These are phyloP conservation scores for Spilosoma lubricipeda DNA, from an alignment of 2,888 invertebrate genomes.

Conservation along the genomic window DNA sequence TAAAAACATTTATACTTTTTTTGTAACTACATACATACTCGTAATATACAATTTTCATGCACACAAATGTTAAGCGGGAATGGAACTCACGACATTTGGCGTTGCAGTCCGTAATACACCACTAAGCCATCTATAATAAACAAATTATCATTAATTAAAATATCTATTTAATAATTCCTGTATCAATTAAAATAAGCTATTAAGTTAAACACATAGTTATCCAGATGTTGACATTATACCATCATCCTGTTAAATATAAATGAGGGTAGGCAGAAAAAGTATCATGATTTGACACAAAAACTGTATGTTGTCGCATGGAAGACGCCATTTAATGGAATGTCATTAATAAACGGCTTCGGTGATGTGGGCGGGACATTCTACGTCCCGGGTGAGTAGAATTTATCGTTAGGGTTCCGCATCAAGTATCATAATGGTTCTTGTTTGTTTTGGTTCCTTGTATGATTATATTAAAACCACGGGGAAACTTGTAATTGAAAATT, in stretches of 20 bases:
- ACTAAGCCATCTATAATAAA: too few species aligned
- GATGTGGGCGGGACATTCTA: slow-evolving; percentile 31
- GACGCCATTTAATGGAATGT: slow-evolving; percentile 42
- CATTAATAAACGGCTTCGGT: slow-evolving; percentile 31
- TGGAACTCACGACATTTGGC: too few species aligned
- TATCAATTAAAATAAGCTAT: neutral
- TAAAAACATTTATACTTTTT: too few species aligned
- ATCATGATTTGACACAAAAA: slow-evolving; percentile 13
- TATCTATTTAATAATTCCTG: neutral
- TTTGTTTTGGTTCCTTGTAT: neutral
- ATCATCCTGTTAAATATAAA: slow-evolving; percentile 16
- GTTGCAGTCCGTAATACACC: too few species aligned
- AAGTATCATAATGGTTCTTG: slow-evolving; percentile 10
- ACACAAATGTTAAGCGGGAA: too few species aligned
- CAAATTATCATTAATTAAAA: neutral
- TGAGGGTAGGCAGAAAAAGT: slow-evolving; percentile 16
- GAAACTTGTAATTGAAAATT: too few species aligned
- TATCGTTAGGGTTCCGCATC: slow-evolving; percentile 37
- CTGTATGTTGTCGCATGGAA: slow-evolving; percentile 20
- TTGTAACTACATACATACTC: too few species aligned
- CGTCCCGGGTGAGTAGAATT: slow-evolving; percentile 38
- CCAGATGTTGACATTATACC: slow-evolving; percentile 21
- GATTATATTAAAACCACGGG: too few species aligned
- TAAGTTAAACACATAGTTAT: neutral
- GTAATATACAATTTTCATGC: too few species aligned